Evolutionary conservation across 2,888 invertebrate species (phyloP), one percentile per base, ranked within the genome.

Genomic region (Ophion ellenae): DNA sequence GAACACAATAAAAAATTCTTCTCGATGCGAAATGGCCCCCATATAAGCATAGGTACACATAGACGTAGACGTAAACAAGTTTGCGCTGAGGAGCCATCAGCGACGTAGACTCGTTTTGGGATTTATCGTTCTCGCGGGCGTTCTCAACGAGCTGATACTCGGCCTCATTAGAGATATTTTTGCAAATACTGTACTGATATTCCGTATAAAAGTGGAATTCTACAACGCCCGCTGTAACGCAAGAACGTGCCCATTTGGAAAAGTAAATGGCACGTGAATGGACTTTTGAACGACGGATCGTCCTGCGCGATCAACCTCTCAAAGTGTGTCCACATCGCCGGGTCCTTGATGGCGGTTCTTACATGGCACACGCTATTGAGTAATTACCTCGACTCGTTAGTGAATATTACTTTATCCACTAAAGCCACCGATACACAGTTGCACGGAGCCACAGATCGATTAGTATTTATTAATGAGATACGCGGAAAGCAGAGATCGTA

Each of bases 341-440:
- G 77, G 28, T 71, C 66, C 73, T 66, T 82, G 71, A 71, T 66
- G 84, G 70, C 73, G 71, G 83, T 88, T 88, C 91, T 91, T 88
- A 88, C 88, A 78, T 36, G 14, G 11, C 83, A 87, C 94, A 94
- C 94, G 93, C 94, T 88, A 94, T 93, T 91, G 91, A 90, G 92
- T 92, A 93, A 94, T 94, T 93, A 92, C 90, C 92, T 91, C 87
- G 89, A 89, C 92, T 93, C 92, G 92, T 93, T 92, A 92, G 89
- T 81, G 91, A 90, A 92, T 93, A 92, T 93, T 92, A 93, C 91
- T 91, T 92, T 90, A 88, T 89, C 86, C 88, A 84, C 88, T 14
- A 87, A 90, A 91, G 88, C 89, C 85, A 88, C 91, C 20, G 92
- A 93, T 93, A 57, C 36, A 11, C 53, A 69, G 69, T 69, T 14